phyloP scores from a whole-genome alignment of 2,113 vertebrate species.

The Camelus bactrianus region DNA sequence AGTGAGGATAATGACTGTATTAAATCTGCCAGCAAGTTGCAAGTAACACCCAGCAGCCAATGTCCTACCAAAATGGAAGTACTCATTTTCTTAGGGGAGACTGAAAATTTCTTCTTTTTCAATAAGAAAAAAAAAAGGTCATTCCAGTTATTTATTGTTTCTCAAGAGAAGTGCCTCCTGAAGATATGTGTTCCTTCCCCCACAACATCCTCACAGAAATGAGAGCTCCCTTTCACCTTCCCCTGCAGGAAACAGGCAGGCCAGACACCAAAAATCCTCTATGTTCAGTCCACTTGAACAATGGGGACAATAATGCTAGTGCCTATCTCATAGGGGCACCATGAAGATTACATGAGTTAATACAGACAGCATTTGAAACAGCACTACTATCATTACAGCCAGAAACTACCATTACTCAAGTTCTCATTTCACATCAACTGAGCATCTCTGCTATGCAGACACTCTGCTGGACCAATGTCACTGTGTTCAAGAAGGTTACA shows the following conservation, averaged over 20 bases:
- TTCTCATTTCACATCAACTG: not conserved
- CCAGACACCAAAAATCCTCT: not conserved
- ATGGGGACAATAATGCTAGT: too few species aligned
- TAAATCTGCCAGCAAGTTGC: not conserved
- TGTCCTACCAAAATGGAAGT: not conserved
- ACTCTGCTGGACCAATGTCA: not conserved
- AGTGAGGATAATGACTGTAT: not conserved
- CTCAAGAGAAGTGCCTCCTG: not conserved
- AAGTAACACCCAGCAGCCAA: not conserved
- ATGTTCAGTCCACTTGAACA: not conserved
- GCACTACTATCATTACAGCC: not conserved
- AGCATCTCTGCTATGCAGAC: not conserved
- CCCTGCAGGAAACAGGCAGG: too few species aligned
- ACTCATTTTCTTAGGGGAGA: not conserved
- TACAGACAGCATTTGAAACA: not conserved
- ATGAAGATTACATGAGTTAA: not conserved
- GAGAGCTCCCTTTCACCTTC: not conserved
- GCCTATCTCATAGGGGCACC: fast-evolving
- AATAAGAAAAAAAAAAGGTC: not conserved
- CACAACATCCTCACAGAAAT: not conserved
- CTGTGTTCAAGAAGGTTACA: not conserved
- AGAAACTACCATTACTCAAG: not conserved
- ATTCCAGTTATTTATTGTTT: not conserved
- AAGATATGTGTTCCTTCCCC: not conserved
- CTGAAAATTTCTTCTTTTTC: not conserved